A percentile compares a stretch with the other conserved stretches of the same genome.
phyloP scores from a whole-genome alignment of 2,888 invertebrate species.

The Choristoneura rosaceana region DNA sequence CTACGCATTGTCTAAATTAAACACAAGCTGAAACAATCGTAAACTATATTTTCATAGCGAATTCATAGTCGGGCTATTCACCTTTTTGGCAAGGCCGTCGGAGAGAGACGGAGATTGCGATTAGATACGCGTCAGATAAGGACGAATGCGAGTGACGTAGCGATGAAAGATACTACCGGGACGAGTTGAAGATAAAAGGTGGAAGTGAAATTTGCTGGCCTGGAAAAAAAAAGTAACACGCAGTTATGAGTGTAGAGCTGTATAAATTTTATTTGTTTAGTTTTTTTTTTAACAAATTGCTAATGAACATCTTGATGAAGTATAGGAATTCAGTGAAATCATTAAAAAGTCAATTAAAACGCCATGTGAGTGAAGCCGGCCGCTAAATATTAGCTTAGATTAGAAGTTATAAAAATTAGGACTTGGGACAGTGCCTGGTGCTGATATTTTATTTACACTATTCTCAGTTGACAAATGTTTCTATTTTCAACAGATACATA shows the following conservation, averaged over 20 bases:
- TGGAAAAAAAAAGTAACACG: background rate
- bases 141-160: constrained; percentile 41
- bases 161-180: constrained; percentile 53
- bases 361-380: too few species aligned
- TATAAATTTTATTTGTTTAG: background rate
- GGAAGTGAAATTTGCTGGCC: constrained; percentile 30
- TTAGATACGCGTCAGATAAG: constrained; percentile 45
- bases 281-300: background rate
- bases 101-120: constrained; percentile 49
- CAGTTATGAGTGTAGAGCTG: background rate
- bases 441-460: background rate
- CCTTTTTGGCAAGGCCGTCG: constrained; percentile 66
- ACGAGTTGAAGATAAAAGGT: constrained; percentile 41
- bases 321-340: too few species aligned
- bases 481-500: background rate
- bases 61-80: constrained; percentile 60
- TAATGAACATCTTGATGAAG: too few species aligned
- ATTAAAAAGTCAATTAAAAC: too few species aligned
- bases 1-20: constrained; percentile 32
- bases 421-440: background rate
- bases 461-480: background rate
- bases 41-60: constrained; percentile 42
- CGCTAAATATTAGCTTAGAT: background rate
- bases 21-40: constrained; percentile 32
- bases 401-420: background rate